Base-by-base conservation (phyloP, 2,888 invertebrate genomes). In the Parnassius mnemosyne region DNA sequence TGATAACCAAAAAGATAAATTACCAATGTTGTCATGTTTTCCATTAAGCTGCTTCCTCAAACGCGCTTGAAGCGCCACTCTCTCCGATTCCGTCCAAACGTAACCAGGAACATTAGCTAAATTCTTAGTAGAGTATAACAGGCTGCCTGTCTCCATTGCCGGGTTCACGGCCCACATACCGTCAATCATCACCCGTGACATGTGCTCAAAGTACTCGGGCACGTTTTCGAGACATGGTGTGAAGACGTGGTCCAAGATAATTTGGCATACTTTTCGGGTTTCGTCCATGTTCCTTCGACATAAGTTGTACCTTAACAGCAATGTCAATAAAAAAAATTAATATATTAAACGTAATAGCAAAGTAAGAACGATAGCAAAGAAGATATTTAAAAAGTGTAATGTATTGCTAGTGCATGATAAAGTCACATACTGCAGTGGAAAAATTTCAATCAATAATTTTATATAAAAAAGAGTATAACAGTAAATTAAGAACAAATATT, bases 161-260 rank as follows among this genome's bases (percentile, higher is more conserved):
- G 95, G 94, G 77, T 94, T 94, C 49, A 95, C 84, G 3, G 92
- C 92, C 94, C 94, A 94, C 76, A 96, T 82, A 0, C 95, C 95
- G 55, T 94, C 87, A 5, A 94, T 73, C 54, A 95, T 75, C 2
- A 93, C 89, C 3, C 68, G 76, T 0, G 93, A 84, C 94, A 95
- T 94, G 60, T 87, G 72, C 9, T 92, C 75, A 75, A 94, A 95
- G 20, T 93, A 85, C 16, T 92, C 74, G 0, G 87, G 86, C 7
- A 90, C 89, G 20, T 84, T 79, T 13, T 84, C 82, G 41, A 95
- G 74, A 9, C 86, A 83, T 0, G 94, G 94, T n/a, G 83, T 80
- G 67, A 93, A 93, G 0, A 94, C 83, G 43, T 92, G 85, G 10
- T 92, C 88, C 65, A 93, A 79, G 0, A 94, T 75, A 59, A 85